These are phyloP conservation scores for Baccha elongata DNA, from an alignment of 2,888 invertebrate genomes.

Conservation along the genomic window DNA sequence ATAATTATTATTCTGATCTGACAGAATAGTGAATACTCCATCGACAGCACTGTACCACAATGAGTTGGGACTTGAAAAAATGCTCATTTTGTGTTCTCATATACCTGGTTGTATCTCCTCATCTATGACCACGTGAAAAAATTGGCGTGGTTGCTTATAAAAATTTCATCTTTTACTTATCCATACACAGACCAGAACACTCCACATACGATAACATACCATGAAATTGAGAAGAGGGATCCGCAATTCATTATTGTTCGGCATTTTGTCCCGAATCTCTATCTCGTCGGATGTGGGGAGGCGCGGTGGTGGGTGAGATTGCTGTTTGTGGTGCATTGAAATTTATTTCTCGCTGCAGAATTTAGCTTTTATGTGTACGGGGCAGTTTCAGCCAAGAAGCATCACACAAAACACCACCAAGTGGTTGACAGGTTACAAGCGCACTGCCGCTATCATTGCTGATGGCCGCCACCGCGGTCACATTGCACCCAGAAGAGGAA, in stretches of 20 bases:
- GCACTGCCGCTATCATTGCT: conserved; percentile 41
- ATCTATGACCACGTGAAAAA: conserved; percentile 56
- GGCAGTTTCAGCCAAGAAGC: conserved; percentile 20
- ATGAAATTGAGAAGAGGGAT: conserved; percentile 31
- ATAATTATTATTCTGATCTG: too few species aligned
- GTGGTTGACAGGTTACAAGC: conserved; percentile 72
- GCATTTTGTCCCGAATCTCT: conserved; percentile 44
- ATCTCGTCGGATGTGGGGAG: conserved; percentile 8
- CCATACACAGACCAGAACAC: background rate
- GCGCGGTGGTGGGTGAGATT: too few species aligned
- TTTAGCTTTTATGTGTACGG: conserved; percentile 4
- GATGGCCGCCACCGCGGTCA: conserved; percentile 10
- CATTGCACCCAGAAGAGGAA: conserved; percentile 5
- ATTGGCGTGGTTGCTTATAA: conserved; percentile 47
- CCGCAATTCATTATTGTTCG: conserved; percentile 68
- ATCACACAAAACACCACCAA: conserved; percentile 61
- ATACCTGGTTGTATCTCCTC: background rate
- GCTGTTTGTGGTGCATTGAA: conserved; percentile 34
- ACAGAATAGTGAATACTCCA: too few species aligned
- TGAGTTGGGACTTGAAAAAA: background rate
- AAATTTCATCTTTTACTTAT: conserved; percentile 61
- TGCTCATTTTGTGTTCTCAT: background rate
- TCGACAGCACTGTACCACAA: background rate
- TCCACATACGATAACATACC: background rate
- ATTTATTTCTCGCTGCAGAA: conserved; percentile 54